These are phyloP conservation scores for Liodrosophila aerea DNA, from an alignment of 2,888 invertebrate species.

Conservation along the genomic window DNA sequence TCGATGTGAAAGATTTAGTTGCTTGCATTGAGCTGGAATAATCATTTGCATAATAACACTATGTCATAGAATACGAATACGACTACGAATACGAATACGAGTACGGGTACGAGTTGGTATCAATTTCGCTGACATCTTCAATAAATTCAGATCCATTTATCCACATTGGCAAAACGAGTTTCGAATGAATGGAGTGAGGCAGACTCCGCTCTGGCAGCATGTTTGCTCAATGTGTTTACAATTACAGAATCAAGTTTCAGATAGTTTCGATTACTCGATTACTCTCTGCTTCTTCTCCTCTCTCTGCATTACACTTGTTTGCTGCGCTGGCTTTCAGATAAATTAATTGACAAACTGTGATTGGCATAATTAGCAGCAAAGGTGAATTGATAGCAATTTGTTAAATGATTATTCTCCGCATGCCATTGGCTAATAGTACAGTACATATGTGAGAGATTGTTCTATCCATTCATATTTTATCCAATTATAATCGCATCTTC, in stretches of 20 bases:
- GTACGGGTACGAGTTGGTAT: conserved; percentile 24
- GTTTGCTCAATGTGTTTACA: conserved; percentile 54
- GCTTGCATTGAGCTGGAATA: conserved; percentile 14
- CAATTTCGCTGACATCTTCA: conserved; percentile 37
- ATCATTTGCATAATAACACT: conserved; percentile 37
- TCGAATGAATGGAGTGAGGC: conserved; percentile 37
- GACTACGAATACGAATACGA: too few species aligned
- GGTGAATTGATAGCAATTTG: conserved; percentile 57
- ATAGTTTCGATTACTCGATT: conserved; percentile 42
- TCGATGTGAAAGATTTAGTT: conserved; percentile 7
- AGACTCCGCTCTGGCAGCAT: conserved; percentile 12
- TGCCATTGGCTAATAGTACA: background rate
- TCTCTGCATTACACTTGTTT: conserved; percentile 42
- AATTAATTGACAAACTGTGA: conserved; percentile 55
- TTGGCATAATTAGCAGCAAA: conserved; percentile 61
- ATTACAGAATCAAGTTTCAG: conserved; percentile 63
- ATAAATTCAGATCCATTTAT: conserved; percentile 30
- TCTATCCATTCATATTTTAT: background rate
- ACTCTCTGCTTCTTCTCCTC: background rate
- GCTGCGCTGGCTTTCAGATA: conserved; percentile 48
- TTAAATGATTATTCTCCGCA: conserved; percentile 32
- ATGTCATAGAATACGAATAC: conserved; percentile 17
- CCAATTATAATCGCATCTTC: conserved; percentile 8
- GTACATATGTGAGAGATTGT: background rate
- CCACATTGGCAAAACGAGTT: conserved; percentile 28